These are phyloP conservation scores for Rhizomys pruinosus DNA, from an alignment of 2,113 vertebrate genomes.

Conservation along the genomic window DNA sequence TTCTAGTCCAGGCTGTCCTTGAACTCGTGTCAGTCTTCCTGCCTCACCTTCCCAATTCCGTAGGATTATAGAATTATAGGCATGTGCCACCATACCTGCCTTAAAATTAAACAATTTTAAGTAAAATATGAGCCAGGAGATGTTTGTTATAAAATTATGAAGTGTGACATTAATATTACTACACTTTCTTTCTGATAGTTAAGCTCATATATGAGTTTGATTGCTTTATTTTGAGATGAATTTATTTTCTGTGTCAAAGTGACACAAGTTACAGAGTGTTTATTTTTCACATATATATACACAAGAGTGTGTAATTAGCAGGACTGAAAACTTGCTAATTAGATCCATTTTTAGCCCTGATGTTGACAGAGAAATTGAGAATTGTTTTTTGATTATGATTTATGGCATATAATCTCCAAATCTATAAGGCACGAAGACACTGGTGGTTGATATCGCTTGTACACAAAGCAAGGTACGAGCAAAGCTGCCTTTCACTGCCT, in stretches of 20 bases:
- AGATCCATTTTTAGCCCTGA: slow-evolving; percentile 40
- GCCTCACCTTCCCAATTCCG: background rate
- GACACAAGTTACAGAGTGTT: background rate
- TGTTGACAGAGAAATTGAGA: background rate
- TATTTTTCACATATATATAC: background rate
- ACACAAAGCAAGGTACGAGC: background rate
- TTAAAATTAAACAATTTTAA: background rate
- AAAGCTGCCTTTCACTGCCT: background rate
- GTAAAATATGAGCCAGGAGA: background rate
- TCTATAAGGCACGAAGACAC: background rate
- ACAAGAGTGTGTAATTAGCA: background rate
- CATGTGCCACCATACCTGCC: background rate
- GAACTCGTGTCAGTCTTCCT: background rate
- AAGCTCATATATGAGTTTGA: background rate
- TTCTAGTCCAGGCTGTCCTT: background rate
- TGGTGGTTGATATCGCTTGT: background rate
- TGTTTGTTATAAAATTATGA: background rate
- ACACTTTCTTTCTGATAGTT: background rate
- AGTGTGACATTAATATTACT: background rate
- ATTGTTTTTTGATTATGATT: slow-evolving; percentile 29
- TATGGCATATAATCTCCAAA: background rate
- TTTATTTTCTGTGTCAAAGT: slow-evolving; percentile 35
- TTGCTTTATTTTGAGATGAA: background rate
- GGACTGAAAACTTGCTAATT: background rate
- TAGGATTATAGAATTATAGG: background rate